Base-by-base conservation (phyloP, 2,888 invertebrate genomes). In the Ephialtes manifestator region DNA sequence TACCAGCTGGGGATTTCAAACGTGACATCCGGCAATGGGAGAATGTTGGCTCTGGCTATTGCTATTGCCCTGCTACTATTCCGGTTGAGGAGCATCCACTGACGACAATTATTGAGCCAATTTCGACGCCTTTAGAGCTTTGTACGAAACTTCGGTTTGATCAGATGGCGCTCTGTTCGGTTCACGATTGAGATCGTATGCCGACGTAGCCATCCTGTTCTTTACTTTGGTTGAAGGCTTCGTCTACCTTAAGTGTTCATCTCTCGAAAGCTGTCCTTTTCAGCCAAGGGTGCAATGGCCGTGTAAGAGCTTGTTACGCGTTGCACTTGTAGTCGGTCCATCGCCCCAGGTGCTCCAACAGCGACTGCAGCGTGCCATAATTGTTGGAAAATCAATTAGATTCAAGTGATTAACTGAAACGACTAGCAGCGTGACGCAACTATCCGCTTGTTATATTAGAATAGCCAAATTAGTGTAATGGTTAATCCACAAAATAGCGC, bases 341-440 rank as follows among this genome's bases (percentile, higher is more conserved):
- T 74, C 74, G 31, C 46, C 60, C 60, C n/a, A 18, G n/a, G 74
- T 43, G 55, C 46, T 60, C 24, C 11, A 46, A 1, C 46, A 8
- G 46, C 60, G 7, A 31, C 58, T n/a, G 43, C 18, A 18, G 28
- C 43, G n/a, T 35, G 35, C 78, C 65, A 70, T 75, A 81, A 82
- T 82, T 82, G 75, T 55, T 79, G 31, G 43, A 75, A 85, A 85
- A 85, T 75, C 75, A 79, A 85, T 85, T 79, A 58, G 28, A 75
- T 58, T 53, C 79, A 70, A 71, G 79, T 76, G 53, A 58, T 48
- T 39, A 67, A 74, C 58, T 51, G 60, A 48, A 58, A 67, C 60
- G 28, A 24, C 63, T n/a, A 24, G 53, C n/a, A 60, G 24, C 53
- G 18, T 76, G 51, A 35, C 31, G 24, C 20, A 39, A 43, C 11